phyloP scores from a whole-genome alignment of 2,888 invertebrate genomes.

The Agapostemon virescens region DNA sequence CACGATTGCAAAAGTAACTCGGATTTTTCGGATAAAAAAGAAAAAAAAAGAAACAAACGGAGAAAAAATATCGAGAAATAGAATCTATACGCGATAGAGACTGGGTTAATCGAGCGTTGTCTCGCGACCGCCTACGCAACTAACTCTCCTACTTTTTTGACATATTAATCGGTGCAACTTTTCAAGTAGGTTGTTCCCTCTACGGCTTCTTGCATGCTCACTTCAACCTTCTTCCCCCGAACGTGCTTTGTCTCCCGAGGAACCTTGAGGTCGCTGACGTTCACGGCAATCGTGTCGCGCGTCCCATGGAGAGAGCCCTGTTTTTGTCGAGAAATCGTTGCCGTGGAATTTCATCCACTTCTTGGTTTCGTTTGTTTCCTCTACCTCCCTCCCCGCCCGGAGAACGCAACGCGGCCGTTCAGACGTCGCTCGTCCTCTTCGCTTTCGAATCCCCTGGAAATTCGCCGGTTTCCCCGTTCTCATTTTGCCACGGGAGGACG shows the following conservation, averaged over 20 bases:
- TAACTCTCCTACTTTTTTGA: constrained; percentile 69
- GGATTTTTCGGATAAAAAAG: constrained; percentile 11
- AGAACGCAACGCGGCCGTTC: background rate
- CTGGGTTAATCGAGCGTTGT: constrained; percentile 54
- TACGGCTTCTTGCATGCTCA: constrained; percentile 53
- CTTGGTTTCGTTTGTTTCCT: constrained; percentile 3
- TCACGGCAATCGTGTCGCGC: constrained; percentile 1
- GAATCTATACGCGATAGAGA: constrained; percentile 22
- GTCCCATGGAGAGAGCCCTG: background rate
- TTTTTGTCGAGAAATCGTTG: constrained; percentile 11
- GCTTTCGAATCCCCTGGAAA: background rate
- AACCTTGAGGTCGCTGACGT: constrained; percentile 19
- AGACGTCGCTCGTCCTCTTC: background rate
- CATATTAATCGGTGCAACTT: constrained; percentile 67
- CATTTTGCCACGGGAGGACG: constrained; percentile 30
- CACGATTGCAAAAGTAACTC: background rate
- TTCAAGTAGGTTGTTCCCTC: constrained; percentile 43
- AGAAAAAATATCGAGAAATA: no score
- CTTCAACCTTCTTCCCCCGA: constrained; percentile 5
- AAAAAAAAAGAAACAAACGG: constrained; percentile 8
- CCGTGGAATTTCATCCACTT: constrained; percentile 19
- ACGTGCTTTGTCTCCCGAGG: constrained; percentile 2
- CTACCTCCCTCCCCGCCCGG: no score
- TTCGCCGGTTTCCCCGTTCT: constrained; percentile 1
- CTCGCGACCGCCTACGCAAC: constrained; percentile 62